Base-by-base conservation (phyloP, 2,113 vertebrate species). In the Phyllostomus hastatus region DNA sequence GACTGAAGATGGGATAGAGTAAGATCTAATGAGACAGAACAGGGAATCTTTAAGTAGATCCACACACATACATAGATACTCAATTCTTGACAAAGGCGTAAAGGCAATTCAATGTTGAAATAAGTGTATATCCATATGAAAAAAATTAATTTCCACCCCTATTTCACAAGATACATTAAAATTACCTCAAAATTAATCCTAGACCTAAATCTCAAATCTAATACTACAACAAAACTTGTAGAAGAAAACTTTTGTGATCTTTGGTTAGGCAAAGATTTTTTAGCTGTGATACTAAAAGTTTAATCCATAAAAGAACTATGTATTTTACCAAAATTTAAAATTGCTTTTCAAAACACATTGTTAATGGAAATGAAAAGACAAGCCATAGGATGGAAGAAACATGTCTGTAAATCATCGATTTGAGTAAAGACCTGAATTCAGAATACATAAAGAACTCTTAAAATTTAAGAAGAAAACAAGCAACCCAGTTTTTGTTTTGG, bases 281-380 rank as follows among this genome's bases (percentile, higher is more conserved):
- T 80, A 94, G 69, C 35, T 69, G 66, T 88, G 26, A 82, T 19
- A 75, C 15, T 46, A 64, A 59, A 93, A 86, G 10, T 59, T 52
- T 46, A 93, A 88, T 72, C 57, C 41, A 85, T 76, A 91, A 93
- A 85, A 95, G 28, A 95, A 46, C 38, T 85, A 88, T 38, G 38
- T 46, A 88, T 43, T 88, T 88, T 22, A 57, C 69, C 64, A 88
- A 88, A 96, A 95, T 95, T 22, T 88, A 86, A 89, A 92, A 85
- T n/a, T 88, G 12, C 17, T 88, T 22, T 88, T 81, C 57, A 89
- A 76, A 92, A 73, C 43, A 85, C 15, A 89, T 4, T 50, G 7
- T 57, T 85, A 89, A 93, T 57, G 26, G 10, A 26, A 89, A 95
- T 52, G 35, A 88, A 95, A 94, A 87, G 70, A 64, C 28, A 96